A percentile compares a stretch with the other conserved stretches of the same genome.
These are phyloP conservation scores for Leucoptera coffeella DNA, from an alignment of 2,888 invertebrate species.

Conservation along the genomic window DNA sequence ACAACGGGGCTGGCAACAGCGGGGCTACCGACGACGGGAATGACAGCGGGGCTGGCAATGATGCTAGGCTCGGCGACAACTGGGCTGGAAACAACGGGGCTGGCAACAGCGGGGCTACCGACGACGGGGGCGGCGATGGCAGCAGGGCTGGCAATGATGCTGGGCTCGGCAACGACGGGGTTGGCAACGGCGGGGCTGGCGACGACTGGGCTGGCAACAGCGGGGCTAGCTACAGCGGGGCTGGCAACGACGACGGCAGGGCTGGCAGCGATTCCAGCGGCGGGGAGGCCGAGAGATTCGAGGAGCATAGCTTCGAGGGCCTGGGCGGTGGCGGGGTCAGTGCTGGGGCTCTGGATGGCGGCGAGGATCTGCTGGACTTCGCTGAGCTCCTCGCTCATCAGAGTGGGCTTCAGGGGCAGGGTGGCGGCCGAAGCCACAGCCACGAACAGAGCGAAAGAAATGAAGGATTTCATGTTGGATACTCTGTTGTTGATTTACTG, in stretches of 20 bases:
- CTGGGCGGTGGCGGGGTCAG: constrained; percentile 19
- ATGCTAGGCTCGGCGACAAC: constrained; percentile 2
- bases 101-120: constrained; percentile 4
- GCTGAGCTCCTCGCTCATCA: constrained; percentile 8
- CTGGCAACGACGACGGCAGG: constrained; percentile 8
- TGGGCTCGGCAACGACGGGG: constrained; percentile 8
- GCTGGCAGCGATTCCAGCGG: constrained; percentile 4
- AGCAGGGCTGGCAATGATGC: constrained; percentile 2
- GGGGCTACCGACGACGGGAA: constrained; percentile 8
- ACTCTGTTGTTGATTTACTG: too few relatives aligned
- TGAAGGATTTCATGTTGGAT: constrained; percentile 24
- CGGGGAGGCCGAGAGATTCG: constrained; percentile 9
- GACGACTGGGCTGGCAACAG: constrained; percentile 6
- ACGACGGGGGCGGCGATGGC: constrained; percentile 6
- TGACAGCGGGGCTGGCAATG: constrained; percentile 3
- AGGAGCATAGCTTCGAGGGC: constrained; percentile 10
- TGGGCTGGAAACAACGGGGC: constrained; percentile 6
- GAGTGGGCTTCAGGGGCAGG: constrained; percentile 10
- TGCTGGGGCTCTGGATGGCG: constrained; percentile 22
- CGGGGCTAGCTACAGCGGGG: constrained; percentile 6
- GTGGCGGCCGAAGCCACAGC: constrained; percentile 21
- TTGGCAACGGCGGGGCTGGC: constrained; percentile 10
- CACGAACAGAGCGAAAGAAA: constrained; percentile 19
- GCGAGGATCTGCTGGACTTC: constrained; percentile 17
- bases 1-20: neutral